These are phyloP conservation scores for Drosophila pruinosa DNA, from an alignment of 1,140 invertebrate species.

Conservation along the genomic window DNA sequence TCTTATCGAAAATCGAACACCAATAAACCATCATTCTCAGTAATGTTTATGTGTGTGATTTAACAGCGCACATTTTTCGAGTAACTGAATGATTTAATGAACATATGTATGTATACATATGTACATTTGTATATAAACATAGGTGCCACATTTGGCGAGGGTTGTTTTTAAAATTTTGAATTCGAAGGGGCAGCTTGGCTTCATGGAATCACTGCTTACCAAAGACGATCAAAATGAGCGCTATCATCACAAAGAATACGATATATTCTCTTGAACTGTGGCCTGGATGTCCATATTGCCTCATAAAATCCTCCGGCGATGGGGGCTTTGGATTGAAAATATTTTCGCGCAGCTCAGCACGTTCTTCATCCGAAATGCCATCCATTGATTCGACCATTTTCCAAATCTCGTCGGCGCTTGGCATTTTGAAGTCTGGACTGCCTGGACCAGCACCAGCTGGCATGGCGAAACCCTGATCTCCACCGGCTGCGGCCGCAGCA, in stretches of 20 bases:
- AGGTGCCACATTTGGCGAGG: conserved; percentile 26
- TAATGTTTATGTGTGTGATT: conserved; percentile 26
- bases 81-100: not conserved
- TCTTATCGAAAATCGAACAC: conserved; percentile 75
- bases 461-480: conserved; percentile 56
- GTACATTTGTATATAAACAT: not conserved
- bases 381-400: conserved; percentile 84
- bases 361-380: conserved; percentile 84
- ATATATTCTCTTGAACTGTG: conserved; percentile 73
- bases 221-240: conserved; percentile 72
- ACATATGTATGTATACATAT: not conserved
- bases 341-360: conserved; percentile 83
- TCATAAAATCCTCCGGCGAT: conserved; percentile 69
- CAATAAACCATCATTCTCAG: conserved; percentile 59
- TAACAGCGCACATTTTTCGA: conserved; percentile 46
- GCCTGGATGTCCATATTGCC: conserved; percentile 51
- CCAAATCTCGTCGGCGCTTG: conserved; percentile 84
- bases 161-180: not conserved
- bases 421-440: conserved; percentile 76
- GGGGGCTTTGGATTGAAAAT: conserved; percentile 81
- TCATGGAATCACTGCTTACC: conserved; percentile 58
- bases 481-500: conserved; percentile 61
- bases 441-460: conserved; percentile 44
- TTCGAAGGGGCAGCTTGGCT: not conserved
- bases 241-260: conserved; percentile 75